Evolutionary conservation across 2,113 vertebrate species (phyloP), one percentile per base, ranked within the genome.

Genomic region (Ginglymostoma cirratum): DNA sequence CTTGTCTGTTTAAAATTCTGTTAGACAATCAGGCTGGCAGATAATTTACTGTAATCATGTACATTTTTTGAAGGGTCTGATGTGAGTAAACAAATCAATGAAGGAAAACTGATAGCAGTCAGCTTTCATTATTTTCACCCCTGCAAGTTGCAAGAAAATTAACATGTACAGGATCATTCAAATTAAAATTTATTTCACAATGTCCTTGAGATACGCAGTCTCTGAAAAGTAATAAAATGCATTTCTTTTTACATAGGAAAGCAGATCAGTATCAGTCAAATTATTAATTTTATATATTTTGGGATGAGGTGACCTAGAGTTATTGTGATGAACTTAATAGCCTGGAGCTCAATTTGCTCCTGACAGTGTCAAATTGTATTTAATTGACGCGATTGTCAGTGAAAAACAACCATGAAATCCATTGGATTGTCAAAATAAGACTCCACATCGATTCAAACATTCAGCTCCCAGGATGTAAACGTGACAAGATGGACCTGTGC

Each of bases 81-180:
- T 93, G 34, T 93, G 89, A 66, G 89, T 93, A 93, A 93, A 93
- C 89, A 93, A 93, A 93, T 65, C 89, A 93, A 66, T 93, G 89
- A 66, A 67, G 89, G 89, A n/a, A 66, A 93, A 93, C 94, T 95
- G 67, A 95, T 95, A 95, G 42, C 42, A 95, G 67, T 95, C 67
- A 95, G 66, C 34, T 95, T 95, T 95, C 94, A 95, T 72, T 70
- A 95, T 52, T 72, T 72, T 95, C 94, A 34, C 69, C 30, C 72
- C 69, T 19, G 67, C 67, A 48, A 52, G 69, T 70, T 95, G 94
- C 67, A 48, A 76, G 67, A 48, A 95, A 95, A 95, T 72, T 72
- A 95, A 72, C 72, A 70, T 95, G 66, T 52, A 72, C 69, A 72
- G 34, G 94, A 34, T 95, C 15, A 95, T 48, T 48, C 19, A 95